Conservation (phyloP, 2,888 invertebrate species). For the Hipparchia semele region DNA sequence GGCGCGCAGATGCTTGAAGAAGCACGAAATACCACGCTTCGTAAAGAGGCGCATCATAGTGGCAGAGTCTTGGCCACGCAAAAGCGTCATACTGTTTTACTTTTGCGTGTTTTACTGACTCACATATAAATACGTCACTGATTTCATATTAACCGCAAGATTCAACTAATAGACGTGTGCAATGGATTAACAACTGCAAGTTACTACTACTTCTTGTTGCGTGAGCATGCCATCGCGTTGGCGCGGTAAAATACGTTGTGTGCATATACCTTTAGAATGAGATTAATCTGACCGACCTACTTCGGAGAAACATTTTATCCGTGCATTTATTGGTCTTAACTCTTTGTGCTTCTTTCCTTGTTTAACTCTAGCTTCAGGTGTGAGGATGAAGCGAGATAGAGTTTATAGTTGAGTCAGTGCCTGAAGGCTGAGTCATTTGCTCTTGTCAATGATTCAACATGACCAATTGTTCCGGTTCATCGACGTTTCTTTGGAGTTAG, state of each 20-base stretch:
- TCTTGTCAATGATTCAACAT: slow-evolving; percentile 66
- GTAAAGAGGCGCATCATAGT: too few species aligned
- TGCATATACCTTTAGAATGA: slow-evolving; percentile 30
- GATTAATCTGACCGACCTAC: slow-evolving; percentile 43
- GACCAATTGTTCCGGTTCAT: slow-evolving; percentile 51
- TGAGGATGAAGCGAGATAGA: slow-evolving; percentile 35
- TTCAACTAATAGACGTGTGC: too few species aligned
- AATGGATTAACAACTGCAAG: too few species aligned
- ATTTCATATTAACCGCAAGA: too few species aligned
- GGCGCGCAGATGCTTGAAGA: too few species aligned
- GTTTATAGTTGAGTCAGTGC: slow-evolving; percentile 45
- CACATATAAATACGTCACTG: too few species aligned
- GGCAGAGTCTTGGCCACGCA: too few species aligned
- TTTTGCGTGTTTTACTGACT: too few species aligned
- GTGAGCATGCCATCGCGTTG: too few species aligned
- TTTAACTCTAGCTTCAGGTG: slow-evolving; percentile 20
- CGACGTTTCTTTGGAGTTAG: slow-evolving; percentile 43
- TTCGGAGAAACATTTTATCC: slow-evolving; percentile 33
- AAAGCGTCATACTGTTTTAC: too few species aligned
- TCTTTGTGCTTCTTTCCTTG: slow-evolving; percentile 30
- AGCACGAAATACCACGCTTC: too few species aligned
- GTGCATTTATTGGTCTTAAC: slow-evolving; percentile 27
- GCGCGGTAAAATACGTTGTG: not conserved
- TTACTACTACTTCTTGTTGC: too few species aligned
- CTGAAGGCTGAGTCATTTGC: slow-evolving; percentile 53